Evolutionary conservation across 2,113 vertebrate genomes (phyloP), one percentile per base, ranked within the genome.

Genomic region (Semnornis frantzii): DNA sequence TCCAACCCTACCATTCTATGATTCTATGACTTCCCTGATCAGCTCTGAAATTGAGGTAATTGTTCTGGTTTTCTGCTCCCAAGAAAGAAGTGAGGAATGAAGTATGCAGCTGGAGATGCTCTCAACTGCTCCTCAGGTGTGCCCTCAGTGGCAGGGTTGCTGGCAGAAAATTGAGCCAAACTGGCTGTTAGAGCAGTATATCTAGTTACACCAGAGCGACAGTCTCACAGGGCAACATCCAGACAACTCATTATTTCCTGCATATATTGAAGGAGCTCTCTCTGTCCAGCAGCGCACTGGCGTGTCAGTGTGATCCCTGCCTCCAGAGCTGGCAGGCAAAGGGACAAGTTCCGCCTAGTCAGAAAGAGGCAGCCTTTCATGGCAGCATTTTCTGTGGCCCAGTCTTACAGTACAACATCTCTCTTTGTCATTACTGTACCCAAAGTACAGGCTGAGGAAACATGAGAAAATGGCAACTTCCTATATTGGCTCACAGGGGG

Each of bases 151-250:
- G 31, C 79, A 37, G 33, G 34, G n/a, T 64, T 76, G 21, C 55
- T 70, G 52, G 15, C 54, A 62, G 78, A 80, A 93, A 94, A 92
- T 87, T 71, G 85, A 80, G 91, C n/a, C 72, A 72, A 77, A 71
- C 87, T 87, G 84, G 92, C 84, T 94, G 44, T 73, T 13, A 27
- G 0, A 89, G 91, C 14, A 1, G 92, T 72, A 37, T 94, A 65
- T 82, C 71, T 94, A 30, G 86, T 94, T 85, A 72, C n/a, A 17
- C 83, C 34, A 30, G 78, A 17, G 21, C 63, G 59, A 66, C 59
- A 55, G 30, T 34, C 23, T 81, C 63, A 54, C 44, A 27, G 31
- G 30, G 20, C 71, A 78, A 6, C 37, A 28, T 87, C 57, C 68
- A 92, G 69, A 14, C 17, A 33, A 9, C 0, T 87, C 39, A 50